Base-by-base conservation (phyloP, 2,113 vertebrate genomes). In the Pitta sordida region DNA sequence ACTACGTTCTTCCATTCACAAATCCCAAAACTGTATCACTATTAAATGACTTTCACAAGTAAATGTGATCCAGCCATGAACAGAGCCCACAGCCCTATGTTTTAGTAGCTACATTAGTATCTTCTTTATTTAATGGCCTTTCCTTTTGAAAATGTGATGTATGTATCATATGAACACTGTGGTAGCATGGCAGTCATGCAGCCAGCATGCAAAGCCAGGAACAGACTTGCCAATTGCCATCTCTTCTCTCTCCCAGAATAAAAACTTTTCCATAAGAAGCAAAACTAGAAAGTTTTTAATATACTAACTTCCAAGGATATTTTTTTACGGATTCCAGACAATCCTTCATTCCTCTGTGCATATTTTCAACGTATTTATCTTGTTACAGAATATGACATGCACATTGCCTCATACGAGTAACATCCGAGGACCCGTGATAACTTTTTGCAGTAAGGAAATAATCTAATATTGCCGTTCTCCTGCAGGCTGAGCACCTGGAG, bases 391-490 rank as follows among this genome's bases (percentile, higher is more conserved):
- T 3, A 5, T 5, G 41, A 17, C 56, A 10, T 3, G n/a, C 39
- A 48, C 19, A 19, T 34, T 11, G 62, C 29, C 29, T 44, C 5
- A 1, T 15, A 0, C 2, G 41, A 48, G 27, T 44, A 43, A 17
- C 39, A 5, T 4, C 3, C n/a, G 9, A 30, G 41, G 37, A 74
- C 23, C 48, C 5, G 1, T 7, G 17, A 11, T 37, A 56, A 37
- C 36, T 60, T 56, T 23, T 14, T 41, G 56, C 7, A 17, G 4
- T 11, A 60, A 34, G 0, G 7, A 8, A 1, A 12, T 10, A 1
- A 12, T 34, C 7, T 11, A 6, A 29, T 9, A 3, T 11, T 43
- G 12, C 49, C 59, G 69, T 74, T 18, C 60, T 0, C 46, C 0
- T 1, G 18, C 27, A 17, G 43, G 4, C 10, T 3, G 51, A 27